Evolutionary conservation across 2,888 invertebrate species (phyloP), one percentile per base, ranked within the genome.

Genomic region (Pycnomerus fuliginosus): DNA sequence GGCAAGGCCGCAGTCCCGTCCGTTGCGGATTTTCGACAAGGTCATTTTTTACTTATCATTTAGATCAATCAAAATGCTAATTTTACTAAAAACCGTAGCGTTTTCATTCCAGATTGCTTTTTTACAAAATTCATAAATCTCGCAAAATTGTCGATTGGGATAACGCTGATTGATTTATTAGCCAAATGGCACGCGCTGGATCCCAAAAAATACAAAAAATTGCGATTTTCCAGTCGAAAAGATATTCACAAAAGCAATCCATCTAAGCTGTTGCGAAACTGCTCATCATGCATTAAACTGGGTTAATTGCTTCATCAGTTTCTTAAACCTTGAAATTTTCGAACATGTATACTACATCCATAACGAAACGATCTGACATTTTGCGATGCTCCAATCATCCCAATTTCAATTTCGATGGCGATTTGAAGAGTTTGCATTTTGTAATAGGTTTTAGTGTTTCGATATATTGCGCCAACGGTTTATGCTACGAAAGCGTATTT

Each of bases 251-350:
- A 45, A 45, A 22, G 45, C 28, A 33, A 28, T 15, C 13, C 28
- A 40, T 35, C 35, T 25, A 20, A 20, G 30, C 13, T 13, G 32
- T 45, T 53, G 50, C 53, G 53, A 52, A 53, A 53, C 38, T 32
- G 44, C 47, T 49, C 52, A 50, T 52, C 50, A 41, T 47, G 49
- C 45, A 48, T 40, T 42, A 43, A 56, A 50, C 52, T 56, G 50
- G 56, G 56, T 56, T 56, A 56, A 56, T 56, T 46, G 54, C 56
- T 56, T 56, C 50, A 54, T 56, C 52, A 54, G 37, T 48, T 53
- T 45, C 43, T 47, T 33, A 48, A 51, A 50, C 55, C 55, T 56
- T 56, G 53, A 53, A 51, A 50, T 56, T 43, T 52, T 50, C 44
- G 48, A 52, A 53, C n/a, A n/a, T n/a, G n/a, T 49, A 45, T 35